Conservation (phyloP, 2,113 vertebrate species). For the Dendrocopos noguchii region DNA sequence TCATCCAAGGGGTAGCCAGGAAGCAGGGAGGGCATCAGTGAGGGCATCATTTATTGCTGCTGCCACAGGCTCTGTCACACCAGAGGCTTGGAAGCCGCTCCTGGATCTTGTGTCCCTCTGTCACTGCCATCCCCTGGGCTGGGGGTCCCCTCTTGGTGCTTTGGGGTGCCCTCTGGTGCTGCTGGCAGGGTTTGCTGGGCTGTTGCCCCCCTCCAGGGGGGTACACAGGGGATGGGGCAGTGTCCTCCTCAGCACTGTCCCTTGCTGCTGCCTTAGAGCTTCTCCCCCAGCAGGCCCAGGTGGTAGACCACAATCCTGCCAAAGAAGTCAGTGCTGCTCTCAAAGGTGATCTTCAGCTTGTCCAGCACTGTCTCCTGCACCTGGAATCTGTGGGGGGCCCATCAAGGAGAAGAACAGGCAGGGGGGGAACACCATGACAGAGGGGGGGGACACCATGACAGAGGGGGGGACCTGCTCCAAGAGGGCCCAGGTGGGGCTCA, state of each 20-base stretch:
- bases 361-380: slow-evolving; percentile 81
- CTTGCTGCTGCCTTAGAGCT: slow-evolving; percentile 13
- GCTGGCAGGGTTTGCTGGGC: not conserved
- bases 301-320: slow-evolving; percentile 92
- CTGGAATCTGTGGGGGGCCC: slow-evolving; percentile 84
- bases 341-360: slow-evolving; percentile 89
- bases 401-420: slow-evolving; percentile 67
- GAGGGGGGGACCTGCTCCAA: not conserved
- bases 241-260: accelerated
- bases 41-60: not conserved
- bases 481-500: not conserved
- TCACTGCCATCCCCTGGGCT: not conserved
- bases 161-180: not conserved
- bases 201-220: too few relatives aligned
- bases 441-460: too few relatives aligned
- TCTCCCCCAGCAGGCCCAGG: slow-evolving; percentile 87
- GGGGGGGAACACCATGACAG: not conserved
- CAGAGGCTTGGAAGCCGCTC: not conserved
- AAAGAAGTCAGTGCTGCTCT: slow-evolving; percentile 91
- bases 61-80: not conserved
- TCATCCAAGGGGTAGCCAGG: not conserved
- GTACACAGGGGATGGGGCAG: not conserved
- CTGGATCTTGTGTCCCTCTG: accelerated
- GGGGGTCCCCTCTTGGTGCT: accelerated
- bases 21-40: too few relatives aligned